These are phyloP conservation scores for Diaprepes abbreviatus DNA, from an alignment of 2,888 invertebrate genomes.

Conservation along the genomic window DNA sequence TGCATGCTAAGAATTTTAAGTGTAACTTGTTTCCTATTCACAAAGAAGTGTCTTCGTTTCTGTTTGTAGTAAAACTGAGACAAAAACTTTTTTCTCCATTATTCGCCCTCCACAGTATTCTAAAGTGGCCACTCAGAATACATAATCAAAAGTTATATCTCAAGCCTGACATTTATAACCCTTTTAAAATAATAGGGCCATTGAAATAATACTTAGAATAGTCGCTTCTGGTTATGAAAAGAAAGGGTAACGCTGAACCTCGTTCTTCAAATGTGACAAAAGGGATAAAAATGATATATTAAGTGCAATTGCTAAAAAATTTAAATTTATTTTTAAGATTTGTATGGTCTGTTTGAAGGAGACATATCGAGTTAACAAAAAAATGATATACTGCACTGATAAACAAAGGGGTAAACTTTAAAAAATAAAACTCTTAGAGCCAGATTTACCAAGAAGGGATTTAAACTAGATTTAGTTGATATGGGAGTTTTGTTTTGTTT, in stretches of 20 bases:
- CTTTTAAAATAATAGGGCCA: conserved; percentile 47
- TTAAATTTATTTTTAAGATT: conserved; percentile 21
- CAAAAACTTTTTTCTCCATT: conserved; percentile 35
- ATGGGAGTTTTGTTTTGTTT: too few species aligned
- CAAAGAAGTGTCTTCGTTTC: conserved; percentile 28
- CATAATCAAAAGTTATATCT: conserved; percentile 47
- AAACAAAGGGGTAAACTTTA: too few species aligned
- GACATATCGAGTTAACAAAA: not conserved
- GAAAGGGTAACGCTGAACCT: conserved; percentile 36
- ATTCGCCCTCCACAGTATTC: conserved; percentile 37
- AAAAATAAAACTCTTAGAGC: too few species aligned
- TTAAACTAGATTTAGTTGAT: too few species aligned
- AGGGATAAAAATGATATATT: conserved; percentile 42
- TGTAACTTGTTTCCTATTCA: conserved; percentile 30
- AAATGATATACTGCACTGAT: too few species aligned
- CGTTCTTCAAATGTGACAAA: conserved; percentile 39
- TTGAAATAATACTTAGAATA: conserved; percentile 40
- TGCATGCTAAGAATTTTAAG: not conserved
- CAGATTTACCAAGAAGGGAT: too few species aligned
- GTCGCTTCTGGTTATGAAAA: conserved; percentile 39
- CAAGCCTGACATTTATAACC: conserved; percentile 46
- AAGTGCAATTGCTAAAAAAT: conserved; percentile 27
- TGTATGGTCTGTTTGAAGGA: not conserved
- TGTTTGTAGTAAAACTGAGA: conserved; percentile 28
- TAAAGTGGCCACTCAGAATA: conserved; percentile 45